Base-by-base conservation (phyloP, 2,797 vertebrate species). In the Catostomus latipinnis region DNA sequence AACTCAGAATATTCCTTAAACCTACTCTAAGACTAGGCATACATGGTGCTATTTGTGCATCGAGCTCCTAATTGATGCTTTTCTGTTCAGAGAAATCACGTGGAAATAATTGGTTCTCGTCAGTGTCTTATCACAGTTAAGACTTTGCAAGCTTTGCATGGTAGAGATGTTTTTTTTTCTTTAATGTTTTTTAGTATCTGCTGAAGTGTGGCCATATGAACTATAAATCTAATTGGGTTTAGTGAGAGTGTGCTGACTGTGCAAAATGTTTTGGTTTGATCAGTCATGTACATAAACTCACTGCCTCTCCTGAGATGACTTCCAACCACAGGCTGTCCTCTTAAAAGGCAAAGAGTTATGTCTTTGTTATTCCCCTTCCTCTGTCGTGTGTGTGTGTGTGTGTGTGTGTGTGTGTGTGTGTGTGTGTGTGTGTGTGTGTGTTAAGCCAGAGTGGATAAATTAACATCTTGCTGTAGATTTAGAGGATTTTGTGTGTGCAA, bases 301-400 rank as follows among this genome's bases (percentile, higher is more conserved):
- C 45, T 71, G 49, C 50, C 72, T 86, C 90, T 90, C 84, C 80
- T 58, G 86, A 83, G 84, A 84, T 48, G 85, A 90, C 87, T 86
- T 85, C 88, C 88, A 87, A 92, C 90, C 81, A 92, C 90, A 6
- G 90, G 82, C 72, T 76, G 84, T 87, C 82, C 85, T 85, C 86
- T 89, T 81, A 68, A 90, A 86, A 85, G 86, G 76, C 46, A 76
- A 57, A 63, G 87, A 81, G 88, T 86, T 89, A 90, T 89, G 90
- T 85, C 89, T 86, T 83, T 84, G 77, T 76, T 86, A 78, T 87
- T 81, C 53, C 54, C 13, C 34, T 73, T 76, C 61, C 69, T 62
- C 34, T 71, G 45, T 54, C 46, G 14, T 71, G 2, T 34, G 3
- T 34, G 3, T 34, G 22, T 34, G 22, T 34, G 22, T 34, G 22